Evolutionary conservation across 2,113 vertebrate genomes (phyloP).

Genomic region (Oreocharis arfaki): DNA sequence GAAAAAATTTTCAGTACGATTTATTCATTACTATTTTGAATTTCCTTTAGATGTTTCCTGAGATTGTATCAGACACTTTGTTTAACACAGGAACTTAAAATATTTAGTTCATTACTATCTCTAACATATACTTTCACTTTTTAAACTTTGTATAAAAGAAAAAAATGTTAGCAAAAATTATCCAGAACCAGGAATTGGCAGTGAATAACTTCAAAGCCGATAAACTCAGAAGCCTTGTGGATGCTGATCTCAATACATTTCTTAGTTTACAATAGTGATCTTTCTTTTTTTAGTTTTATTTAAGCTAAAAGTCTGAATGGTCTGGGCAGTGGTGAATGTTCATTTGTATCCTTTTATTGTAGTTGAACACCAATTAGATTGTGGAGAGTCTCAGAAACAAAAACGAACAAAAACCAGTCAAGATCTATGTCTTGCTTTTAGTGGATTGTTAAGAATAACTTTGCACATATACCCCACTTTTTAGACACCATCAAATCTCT

Average conservation of each 20-base stretch:
- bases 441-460: constrained; percentile 79
- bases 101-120: constrained; percentile 44
- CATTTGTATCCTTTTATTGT: constrained; percentile 79
- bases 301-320: constrained; percentile 81
- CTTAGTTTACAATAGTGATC: constrained; percentile 79
- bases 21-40: constrained; percentile 48
- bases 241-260: constrained; percentile 79
- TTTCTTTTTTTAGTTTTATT: constrained; percentile 69
- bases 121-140: constrained; percentile 46
- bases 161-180: background rate
- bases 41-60: constrained; percentile 65
- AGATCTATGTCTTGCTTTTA: constrained; percentile 77
- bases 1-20: constrained; percentile 39
- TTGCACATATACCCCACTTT: constrained; percentile 78
- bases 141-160: constrained; percentile 41
- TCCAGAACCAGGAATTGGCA: constrained; percentile 39
- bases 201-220: constrained; percentile 26
- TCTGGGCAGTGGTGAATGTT: constrained; percentile 96
- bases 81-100: constrained; percentile 13
- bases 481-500: constrained; percentile 65
- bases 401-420: constrained; percentile 66
- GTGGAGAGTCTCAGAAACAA: constrained; percentile 72
- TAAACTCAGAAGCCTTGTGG: constrained; percentile 82
- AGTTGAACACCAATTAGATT: constrained; percentile 75
- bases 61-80: constrained; percentile 65